phyloP scores from a whole-genome alignment of 1,140 invertebrate genomes.

The Heliothis virescens region DNA sequence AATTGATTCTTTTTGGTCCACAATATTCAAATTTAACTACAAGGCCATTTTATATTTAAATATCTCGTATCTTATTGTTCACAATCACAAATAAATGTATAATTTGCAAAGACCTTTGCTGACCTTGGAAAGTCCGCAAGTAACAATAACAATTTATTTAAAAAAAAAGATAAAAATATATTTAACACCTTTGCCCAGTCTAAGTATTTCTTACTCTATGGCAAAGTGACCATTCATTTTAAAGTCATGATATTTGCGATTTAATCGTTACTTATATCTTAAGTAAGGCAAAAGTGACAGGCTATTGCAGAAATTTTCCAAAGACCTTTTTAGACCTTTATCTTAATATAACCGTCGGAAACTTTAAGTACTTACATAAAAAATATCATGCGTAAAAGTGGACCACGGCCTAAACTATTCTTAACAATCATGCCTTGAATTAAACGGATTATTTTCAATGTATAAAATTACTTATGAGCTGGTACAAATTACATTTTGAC shows the following conservation, averaged over 20 bases:
- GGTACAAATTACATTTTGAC: conserved; percentile 42
- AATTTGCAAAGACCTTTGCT: conserved; percentile 14
- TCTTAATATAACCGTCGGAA: background rate
- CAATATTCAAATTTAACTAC: conserved; percentile 25
- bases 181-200: too few relatives aligned
- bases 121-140: background rate
- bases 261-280: too few relatives aligned
- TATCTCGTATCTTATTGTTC: too few relatives aligned
- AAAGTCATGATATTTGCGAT: background rate
- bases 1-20: background rate
- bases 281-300: background rate
- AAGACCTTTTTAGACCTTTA: background rate
- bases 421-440: conserved; percentile 51
- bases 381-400: conserved; percentile 48
- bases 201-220: background rate
- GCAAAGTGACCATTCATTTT: background rate
- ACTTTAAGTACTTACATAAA: background rate
- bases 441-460: conserved; percentile 22
- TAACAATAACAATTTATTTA: too few relatives aligned
- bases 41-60: background rate
- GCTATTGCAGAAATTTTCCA: background rate
- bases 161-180: too few relatives aligned
- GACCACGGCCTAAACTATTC: conserved; percentile 49
- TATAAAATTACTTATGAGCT: conserved; percentile 36
- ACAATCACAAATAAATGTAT: background rate